Conservation (phyloP, 2,888 invertebrate species). For the Seladonia tumulorum region DNA sequence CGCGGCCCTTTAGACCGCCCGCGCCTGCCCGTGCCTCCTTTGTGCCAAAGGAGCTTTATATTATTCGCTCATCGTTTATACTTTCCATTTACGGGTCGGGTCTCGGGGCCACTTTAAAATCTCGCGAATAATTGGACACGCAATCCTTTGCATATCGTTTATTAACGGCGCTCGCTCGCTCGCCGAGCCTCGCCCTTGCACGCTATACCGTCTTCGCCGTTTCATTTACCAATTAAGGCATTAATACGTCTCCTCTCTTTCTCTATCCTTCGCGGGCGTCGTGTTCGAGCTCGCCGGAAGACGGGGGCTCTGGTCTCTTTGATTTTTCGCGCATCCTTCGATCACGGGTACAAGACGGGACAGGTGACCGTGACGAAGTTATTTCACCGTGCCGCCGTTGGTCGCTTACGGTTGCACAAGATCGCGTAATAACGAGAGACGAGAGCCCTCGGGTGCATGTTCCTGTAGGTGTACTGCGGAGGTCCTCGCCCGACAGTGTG, state of each 20-base stretch:
- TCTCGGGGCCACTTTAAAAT: conserved; percentile 43
- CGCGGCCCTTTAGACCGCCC: conserved; percentile 48
- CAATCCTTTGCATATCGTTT: conserved; percentile 27
- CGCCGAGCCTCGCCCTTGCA: neutral
- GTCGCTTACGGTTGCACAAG: conserved; percentile 64
- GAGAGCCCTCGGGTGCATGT: conserved; percentile 28
- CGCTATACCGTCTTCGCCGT: neutral
- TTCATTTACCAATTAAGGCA: neutral
- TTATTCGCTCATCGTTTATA: conserved; percentile 46
- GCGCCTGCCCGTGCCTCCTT: neutral
- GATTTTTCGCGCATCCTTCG: neutral
- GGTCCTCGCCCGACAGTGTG: conserved; percentile 37
- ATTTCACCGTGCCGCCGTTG: conserved; percentile 45
- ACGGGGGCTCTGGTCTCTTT: neutral
- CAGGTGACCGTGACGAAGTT: conserved; percentile 8
- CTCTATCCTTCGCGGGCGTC: too few relatives aligned
- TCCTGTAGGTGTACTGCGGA: conserved; percentile 33
- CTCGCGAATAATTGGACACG: conserved; percentile 56
- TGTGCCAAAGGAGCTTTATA: conserved; percentile 48
- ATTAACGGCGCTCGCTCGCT: neutral
- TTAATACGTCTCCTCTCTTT: neutral
- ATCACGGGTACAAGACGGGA: neutral
- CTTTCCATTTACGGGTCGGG: conserved; percentile 52
- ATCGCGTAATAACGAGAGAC: conserved; percentile 62
- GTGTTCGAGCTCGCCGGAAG: neutral